Conservation (phyloP, 1,140 invertebrate species). For the Drosophila leontia region DNA sequence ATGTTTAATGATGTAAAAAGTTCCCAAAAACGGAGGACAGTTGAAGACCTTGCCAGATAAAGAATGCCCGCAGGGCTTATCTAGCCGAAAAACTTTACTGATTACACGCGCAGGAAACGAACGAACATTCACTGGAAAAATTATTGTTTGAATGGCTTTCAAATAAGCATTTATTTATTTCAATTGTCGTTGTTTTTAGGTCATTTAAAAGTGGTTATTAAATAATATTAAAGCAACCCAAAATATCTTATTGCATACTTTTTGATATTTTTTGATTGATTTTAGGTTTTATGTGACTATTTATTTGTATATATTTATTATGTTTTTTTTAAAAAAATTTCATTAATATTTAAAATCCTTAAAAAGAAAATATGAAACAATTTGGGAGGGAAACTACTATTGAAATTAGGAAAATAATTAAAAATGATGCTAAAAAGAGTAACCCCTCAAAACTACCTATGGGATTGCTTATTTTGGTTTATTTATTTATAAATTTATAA, state of each 20-base stretch:
- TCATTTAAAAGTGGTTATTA: neutral
- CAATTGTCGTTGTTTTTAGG: neutral
- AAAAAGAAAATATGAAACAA: too few species aligned
- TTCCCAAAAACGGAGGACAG: constrained; percentile 28
- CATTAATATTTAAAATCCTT: too few species aligned
- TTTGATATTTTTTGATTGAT: neutral
- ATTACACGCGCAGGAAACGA: constrained; percentile 25
- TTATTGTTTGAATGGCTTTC: too few species aligned
- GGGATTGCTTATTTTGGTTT: too few species aligned
- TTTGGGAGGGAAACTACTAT: too few species aligned
- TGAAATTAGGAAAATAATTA: too few species aligned
- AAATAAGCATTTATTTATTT: neutral
- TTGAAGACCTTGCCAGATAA: constrained; percentile 42
- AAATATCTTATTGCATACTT: neutral
- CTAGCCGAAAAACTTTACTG: constrained; percentile 30
- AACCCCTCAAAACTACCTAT: too few species aligned
- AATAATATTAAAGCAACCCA: neutral
- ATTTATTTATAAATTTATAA: too few species aligned
- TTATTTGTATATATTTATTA: too few species aligned
- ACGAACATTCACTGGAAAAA: neutral
- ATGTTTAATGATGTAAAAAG: constrained; percentile 32
- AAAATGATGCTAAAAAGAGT: too few species aligned
- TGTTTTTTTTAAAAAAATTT: too few species aligned
- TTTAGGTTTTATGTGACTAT: too few species aligned
- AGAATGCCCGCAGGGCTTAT: constrained; percentile 26